Conservation (phyloP, 2,888 invertebrate species). For the Molorchus minor region DNA sequence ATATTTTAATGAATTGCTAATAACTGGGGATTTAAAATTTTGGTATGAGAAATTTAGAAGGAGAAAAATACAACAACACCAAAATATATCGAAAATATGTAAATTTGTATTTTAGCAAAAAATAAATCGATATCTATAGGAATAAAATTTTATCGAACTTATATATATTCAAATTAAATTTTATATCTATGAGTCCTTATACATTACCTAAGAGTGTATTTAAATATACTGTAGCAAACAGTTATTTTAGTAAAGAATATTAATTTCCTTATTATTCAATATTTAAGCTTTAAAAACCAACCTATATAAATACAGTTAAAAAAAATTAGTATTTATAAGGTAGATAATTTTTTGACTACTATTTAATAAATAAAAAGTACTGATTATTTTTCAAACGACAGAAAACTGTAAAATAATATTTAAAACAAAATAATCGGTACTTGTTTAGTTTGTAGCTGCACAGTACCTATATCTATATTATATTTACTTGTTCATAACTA, state of each 20-base stretch:
- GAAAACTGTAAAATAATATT: conserved; percentile 33
- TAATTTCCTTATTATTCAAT: conserved; percentile 48
- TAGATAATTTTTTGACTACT: conserved; percentile 54
- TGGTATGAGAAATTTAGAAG: conserved; percentile 28
- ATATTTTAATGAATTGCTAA: conserved; percentile 40
- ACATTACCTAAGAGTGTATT: conserved; percentile 53
- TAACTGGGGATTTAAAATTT: conserved; percentile 26
- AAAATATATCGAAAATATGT: conserved; percentile 56
- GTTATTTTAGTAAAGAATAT: conserved; percentile 51
- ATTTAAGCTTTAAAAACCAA: conserved; percentile 52
- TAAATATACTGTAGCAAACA: conserved; percentile 54
- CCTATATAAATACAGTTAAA: conserved; percentile 47
- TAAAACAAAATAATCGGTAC: conserved; percentile 44
- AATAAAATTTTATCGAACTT: conserved; percentile 50
- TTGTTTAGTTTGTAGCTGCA: conserved; percentile 49
- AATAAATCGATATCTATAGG: conserved; percentile 48
- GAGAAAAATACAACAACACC: conserved; percentile 50
- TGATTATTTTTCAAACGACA: conserved; percentile 42
- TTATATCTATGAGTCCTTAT: conserved; percentile 54
- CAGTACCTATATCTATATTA: conserved; percentile 53
- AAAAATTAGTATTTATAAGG: conserved; percentile 52
- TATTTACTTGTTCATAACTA: conserved; percentile 56
- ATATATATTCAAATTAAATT: conserved; percentile 56
- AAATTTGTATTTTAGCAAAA: conserved; percentile 55
- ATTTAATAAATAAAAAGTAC: conserved; percentile 43